Percentiles rank a stretch among this genome's conserved stretches.
Evolutionary conservation across 2,888 invertebrate species (phyloP).

Genomic region (Pharmacophagus antenor): DNA sequence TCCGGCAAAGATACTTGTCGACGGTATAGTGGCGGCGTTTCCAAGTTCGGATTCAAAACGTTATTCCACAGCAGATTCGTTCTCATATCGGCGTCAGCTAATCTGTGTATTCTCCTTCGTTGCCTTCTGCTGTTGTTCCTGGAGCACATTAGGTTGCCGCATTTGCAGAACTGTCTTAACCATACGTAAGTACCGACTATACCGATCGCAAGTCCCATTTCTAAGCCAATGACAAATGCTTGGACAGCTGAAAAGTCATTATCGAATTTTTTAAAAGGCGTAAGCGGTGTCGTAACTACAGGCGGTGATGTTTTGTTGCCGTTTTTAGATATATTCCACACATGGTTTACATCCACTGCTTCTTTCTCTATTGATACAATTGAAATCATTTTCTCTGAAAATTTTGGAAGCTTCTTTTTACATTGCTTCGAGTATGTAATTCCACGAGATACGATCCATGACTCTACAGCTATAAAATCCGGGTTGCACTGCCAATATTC

Average conservation of each 20-base stretch:
- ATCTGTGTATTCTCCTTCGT: conserved; percentile 40
- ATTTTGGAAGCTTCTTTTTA: conserved; percentile 64
- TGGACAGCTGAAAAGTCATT: conserved; percentile 68
- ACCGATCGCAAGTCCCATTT: conserved; percentile 68
- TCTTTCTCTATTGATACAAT: conserved; percentile 53
- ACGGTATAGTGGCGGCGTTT: conserved; percentile 66
- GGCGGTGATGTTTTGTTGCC: conserved; percentile 43
- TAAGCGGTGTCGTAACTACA: conserved; percentile 43
- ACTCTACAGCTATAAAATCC: conserved; percentile 61
- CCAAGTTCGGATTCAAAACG: conserved; percentile 58
- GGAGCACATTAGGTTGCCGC: conserved; percentile 48
- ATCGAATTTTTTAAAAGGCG: conserved; percentile 66
- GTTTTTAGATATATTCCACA: conserved; percentile 64
- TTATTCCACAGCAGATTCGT: conserved; percentile 65
- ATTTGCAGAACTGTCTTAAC: conserved; percentile 60
- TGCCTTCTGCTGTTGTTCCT: conserved; percentile 49
- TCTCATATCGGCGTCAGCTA: conserved; percentile 60
- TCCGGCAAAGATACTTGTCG: conserved; percentile 61
- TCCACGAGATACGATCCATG: conserved; percentile 60
- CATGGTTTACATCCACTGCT: conserved; percentile 55
- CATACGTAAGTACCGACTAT: conserved; percentile 70
- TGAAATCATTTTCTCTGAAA: conserved; percentile 80
- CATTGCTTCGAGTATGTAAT: conserved; percentile 75
- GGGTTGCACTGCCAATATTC: conserved; percentile 81
- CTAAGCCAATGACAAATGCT: conserved; percentile 67